Base-by-base conservation (phyloP, 2,797 vertebrate species). In the Coregonus ussuriensis region DNA sequence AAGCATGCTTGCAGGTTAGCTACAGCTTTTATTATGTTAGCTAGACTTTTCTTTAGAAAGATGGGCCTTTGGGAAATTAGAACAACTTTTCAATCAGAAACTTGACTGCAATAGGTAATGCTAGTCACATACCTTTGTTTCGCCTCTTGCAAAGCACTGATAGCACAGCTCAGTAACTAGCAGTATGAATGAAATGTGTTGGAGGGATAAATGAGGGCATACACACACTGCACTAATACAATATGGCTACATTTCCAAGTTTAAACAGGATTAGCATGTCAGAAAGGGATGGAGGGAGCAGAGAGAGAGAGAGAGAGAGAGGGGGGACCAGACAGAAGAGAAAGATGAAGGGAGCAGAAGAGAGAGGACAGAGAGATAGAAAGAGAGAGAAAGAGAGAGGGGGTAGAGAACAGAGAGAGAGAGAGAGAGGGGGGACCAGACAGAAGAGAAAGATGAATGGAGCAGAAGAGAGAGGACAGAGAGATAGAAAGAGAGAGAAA, bases 181-280 rank as follows among this genome's bases (percentile, higher is more conserved):
- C 52, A 33, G n/a, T 52, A 13, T 52, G 16, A 54, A 72, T 54
- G 6, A 72, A 72, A 54, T 35, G 33, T 21, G 35, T 35, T 74
- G 72, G 31, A 21, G 56, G 35, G 54, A 4, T 18, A 62, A 74
- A 63, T 74, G 35, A 62, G 72, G 25, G 52, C 71, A 47, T 9
- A 47, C 56, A 59, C 56, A 62, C n/a, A 13, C n/a, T 14, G 31
- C 11, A n/a, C 54, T 41, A 41, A 74, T 41, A 77, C 78, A 76
- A 72, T 65, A 82, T 72, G 78, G 70, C 79, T 65, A 80, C 71
- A 83, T 87, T 86, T 85, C 88, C 84, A 85, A 76, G 79, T 72
- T 85, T 79, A 87, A 91, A 90, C 81, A 78, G 91, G 90, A 92
- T 92, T 91, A 91, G 87, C 84, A 66, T 53, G 72, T 59, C 33